Base-by-base conservation (phyloP, 1,140 invertebrate genomes). In the Mactra quadrangularis region DNA sequence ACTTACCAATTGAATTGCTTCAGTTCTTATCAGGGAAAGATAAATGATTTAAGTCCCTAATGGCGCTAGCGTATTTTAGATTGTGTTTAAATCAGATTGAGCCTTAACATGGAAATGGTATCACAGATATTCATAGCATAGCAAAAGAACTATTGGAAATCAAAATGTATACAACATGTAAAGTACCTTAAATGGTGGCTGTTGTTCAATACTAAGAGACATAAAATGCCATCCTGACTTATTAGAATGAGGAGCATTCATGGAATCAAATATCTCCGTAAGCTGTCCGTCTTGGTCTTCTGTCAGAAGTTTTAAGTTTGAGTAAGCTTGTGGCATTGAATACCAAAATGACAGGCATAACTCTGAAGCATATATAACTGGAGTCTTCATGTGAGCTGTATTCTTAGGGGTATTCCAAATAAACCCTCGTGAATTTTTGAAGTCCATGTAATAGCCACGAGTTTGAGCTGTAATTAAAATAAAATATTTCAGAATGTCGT, bases 301-400 rank as follows among this genome's bases (percentile, higher is more conserved):
- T 15, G 60, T 9, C 0, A 57, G 41, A 9, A 75, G 52, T 41
- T 60, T 60, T 27, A 75, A 25, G 38, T 75, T 75, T 6, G 72
- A 75, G 27, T 45, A 41, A 0, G 13, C 17, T 1, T 29, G 15
- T 41, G 72, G 72, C 19, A 75, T 29, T 19, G 19, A 41, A 29
- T 75, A 75, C 72, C 72, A 75, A 38, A 75, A 75, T 29, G 72
- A 22, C n/a, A 75, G 25, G 27, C 72, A 75, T 7, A 55, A 17
- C 31, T 22, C 25, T 15, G 22, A 17, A 3, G 72, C 41, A 29
- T 75, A 75, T 41, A 75, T 60, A 3, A 33, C 25, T 3, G 57
- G 53, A 3, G 72, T 75, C 31, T 75, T 33, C 13, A 75, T 1
- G 11, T 6, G 15, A 13, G 55, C 41, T 19, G 45, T 59, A 25